Evolutionary conservation across 2,888 invertebrate species (phyloP).

Genomic region (Macrosoma leucophasiata): DNA sequence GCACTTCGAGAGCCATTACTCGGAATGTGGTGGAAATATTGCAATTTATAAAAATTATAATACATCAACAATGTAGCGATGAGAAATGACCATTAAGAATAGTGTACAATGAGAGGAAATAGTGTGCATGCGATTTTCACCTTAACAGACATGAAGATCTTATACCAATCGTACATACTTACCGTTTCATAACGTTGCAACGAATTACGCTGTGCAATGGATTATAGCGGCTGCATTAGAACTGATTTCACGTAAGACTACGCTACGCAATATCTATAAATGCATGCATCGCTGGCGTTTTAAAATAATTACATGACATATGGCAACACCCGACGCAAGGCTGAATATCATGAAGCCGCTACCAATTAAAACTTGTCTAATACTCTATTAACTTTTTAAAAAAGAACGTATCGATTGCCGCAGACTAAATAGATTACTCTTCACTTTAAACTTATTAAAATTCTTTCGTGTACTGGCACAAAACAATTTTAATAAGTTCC

Average conservation of each 20-base stretch:
- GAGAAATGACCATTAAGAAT: background rate
- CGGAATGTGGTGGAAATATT: slow-evolving; percentile 5
- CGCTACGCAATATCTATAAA: slow-evolving; percentile 13
- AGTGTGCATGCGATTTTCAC: slow-evolving; percentile 15
- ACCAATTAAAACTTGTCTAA: no score
- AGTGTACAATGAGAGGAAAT: slow-evolving; percentile 5
- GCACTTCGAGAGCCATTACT: slow-evolving; percentile 21
- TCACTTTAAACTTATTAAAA: slow-evolving; percentile 21
- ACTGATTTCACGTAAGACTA: slow-evolving; percentile 37
- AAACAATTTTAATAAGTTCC: slow-evolving; percentile 55
- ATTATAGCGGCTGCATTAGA: slow-evolving; percentile 40
- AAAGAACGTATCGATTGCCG: no score
- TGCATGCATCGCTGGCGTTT: no score
- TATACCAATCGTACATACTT: slow-evolving; percentile 9
- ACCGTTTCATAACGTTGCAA: slow-evolving; percentile 43
- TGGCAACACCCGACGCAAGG: no score
- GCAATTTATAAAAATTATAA: slow-evolving; percentile 2
- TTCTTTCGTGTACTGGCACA: slow-evolving; percentile 16
- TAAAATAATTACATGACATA: no score
- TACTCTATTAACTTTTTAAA: no score
- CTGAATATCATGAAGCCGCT: no score
- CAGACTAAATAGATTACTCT: no score
- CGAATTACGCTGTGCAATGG: slow-evolving; percentile 38
- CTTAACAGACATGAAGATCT: slow-evolving; percentile 16
- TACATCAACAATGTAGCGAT: slow-evolving; percentile 3